Evolutionary conservation across 2,797 vertebrate species (phyloP), one percentile per base, ranked within the genome.

Genomic region (Mus minutoides): DNA sequence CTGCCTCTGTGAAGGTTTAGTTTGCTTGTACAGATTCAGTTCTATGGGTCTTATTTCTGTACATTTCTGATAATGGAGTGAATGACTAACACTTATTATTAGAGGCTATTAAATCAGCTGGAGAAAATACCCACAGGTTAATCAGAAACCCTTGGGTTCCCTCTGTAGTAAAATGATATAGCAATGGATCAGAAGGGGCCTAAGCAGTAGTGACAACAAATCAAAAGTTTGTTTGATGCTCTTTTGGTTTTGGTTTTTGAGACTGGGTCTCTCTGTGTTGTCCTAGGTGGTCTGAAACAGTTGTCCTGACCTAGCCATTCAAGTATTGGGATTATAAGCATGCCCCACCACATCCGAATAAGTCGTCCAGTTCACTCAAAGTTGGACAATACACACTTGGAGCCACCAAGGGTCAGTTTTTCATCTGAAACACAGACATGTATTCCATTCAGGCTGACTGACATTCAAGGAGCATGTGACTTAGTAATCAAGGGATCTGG

Each of bases 81-180:
- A 92, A 29, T 80, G 46, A 84, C 77, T 90, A 58, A 29, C 46
- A 84, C 78, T 73, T 88, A 84, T 64, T 90, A 85, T 16, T 54
- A 19, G 52, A 71, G 71, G 17, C 37, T 88, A 13, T 46, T 76
- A 76, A 34, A 29, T 76, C 64, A 92, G 52, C 71, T 31, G 24
- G 46, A 40, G 52, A 89, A 90, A 96, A 76, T 86, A 90, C 34
- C 31, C n/a, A 3, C 37, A 91, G 26, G 21, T 87, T 52, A 88
- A 21, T 76, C 79, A 87, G n/a, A 91, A 52, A 7, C 82, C 37
- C 43, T 75, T 85, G 37, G 54, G 11, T 88, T 93, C 85, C 46
- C 37, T 77, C 85, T 49, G 29, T 62, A 77, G 12, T 78, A 86
- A 93, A 94, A 79, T 78, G 43, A 46, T n/a, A 26, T 54, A 56